A percentile compares a stretch with the other conserved stretches of the same genome.
phyloP scores from a whole-genome alignment of 92 coral and sea anemone species.

The Umimayanthus chanpuru region DNA sequence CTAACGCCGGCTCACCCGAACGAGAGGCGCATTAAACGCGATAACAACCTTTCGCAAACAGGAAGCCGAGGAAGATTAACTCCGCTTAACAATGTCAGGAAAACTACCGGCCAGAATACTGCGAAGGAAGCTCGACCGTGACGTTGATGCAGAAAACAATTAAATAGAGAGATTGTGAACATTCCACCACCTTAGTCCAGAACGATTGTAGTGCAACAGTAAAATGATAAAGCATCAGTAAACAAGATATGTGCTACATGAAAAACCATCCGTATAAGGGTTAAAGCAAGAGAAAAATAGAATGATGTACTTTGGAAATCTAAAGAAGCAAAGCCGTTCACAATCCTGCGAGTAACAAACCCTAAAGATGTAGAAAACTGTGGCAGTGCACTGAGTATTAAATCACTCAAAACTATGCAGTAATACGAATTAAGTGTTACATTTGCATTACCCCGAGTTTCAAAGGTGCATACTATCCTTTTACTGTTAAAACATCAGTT shows the following conservation, averaged over 20 bases:
- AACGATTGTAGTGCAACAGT: background rate
- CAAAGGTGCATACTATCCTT: background rate
- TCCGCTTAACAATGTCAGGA: constrained; percentile 3
- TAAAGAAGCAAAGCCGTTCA: background rate
- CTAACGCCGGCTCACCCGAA: background rate
- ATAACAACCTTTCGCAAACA: background rate
- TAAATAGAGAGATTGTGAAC: background rate
- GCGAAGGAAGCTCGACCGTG: background rate
- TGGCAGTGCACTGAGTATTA: background rate
- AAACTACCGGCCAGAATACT: background rate
- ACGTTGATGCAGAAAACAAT: background rate
- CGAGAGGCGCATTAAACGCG: background rate
- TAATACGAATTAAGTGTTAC: background rate
- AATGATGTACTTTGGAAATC: background rate
- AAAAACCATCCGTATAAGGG: background rate
- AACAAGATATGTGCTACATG: background rate
- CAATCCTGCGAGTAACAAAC: background rate
- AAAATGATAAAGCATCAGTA: background rate
- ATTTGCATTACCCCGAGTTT: background rate
- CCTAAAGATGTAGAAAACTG: background rate
- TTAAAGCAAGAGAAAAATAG: too few relatives aligned
- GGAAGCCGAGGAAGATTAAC: constrained; percentile 12
- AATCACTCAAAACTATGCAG: background rate
- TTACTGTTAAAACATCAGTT: background rate
- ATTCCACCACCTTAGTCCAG: background rate